Percentiles rank a stretch among this genome's conserved stretches.
Conservation (phyloP, 2,888 invertebrate species). For the Eugnorisma glareosa region DNA sequence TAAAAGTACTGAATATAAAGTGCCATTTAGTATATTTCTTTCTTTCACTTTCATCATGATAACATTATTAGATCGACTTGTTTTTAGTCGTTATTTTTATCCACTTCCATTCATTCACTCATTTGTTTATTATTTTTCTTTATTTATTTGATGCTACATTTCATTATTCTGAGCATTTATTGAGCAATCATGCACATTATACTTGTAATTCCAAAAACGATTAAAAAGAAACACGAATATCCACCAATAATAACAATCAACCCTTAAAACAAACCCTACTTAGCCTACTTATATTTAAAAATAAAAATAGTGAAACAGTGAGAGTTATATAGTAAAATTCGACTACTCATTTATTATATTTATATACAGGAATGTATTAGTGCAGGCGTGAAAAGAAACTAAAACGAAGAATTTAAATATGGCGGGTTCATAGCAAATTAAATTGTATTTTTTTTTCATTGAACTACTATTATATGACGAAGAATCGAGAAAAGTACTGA, state of each 20-base stretch:
- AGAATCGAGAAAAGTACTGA: slow-evolving; percentile 42
- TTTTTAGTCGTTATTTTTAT: slow-evolving; percentile 33
- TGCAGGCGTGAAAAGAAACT: slow-evolving; percentile 71
- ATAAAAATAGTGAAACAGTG: slow-evolving; percentile 85
- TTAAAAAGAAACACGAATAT: slow-evolving; percentile 33
- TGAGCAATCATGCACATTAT: slow-evolving; percentile 57
- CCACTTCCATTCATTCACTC: slow-evolving; percentile 38
- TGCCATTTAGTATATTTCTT: slow-evolving; percentile 16
- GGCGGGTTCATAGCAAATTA: slow-evolving; percentile 40
- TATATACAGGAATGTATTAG: slow-evolving; percentile 83
- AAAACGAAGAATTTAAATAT: slow-evolving; percentile 61
- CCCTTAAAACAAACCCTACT: slow-evolving; percentile 72
- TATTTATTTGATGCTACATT: slow-evolving; percentile 54
- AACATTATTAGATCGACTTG: slow-evolving; percentile 30
- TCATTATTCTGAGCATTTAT: slow-evolving; percentile 50
- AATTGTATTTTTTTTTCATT: background rate
- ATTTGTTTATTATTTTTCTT: slow-evolving; percentile 25
- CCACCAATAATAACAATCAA: slow-evolving; percentile 59
- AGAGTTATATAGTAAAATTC: slow-evolving; percentile 83
- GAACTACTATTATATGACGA: slow-evolving; percentile 26
- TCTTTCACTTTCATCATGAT: slow-evolving; percentile 31
- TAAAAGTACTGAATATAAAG: slow-evolving; percentile 44
- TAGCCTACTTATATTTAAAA: slow-evolving; percentile 77
- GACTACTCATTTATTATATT: slow-evolving; percentile 78
- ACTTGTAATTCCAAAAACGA: slow-evolving; percentile 60